These are phyloP conservation scores for Folsomia manolachei DNA, from an alignment of 2,888 invertebrate species.

Conservation along the genomic window DNA sequence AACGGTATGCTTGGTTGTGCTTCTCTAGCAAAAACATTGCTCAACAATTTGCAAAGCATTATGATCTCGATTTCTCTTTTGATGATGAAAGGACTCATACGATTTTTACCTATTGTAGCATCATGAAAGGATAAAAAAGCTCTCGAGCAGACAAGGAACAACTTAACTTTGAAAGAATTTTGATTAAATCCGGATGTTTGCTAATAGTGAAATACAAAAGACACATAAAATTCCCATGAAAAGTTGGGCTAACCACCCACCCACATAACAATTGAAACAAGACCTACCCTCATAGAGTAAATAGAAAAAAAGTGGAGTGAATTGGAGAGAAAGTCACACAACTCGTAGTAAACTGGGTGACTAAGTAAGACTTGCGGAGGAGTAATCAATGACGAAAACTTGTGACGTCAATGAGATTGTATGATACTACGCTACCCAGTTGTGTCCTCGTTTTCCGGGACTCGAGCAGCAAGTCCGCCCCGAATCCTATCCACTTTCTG, in stretches of 20 bases:
- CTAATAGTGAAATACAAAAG: neutral
- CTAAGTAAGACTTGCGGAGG: neutral
- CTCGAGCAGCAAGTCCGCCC: neutral
- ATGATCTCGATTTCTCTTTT: neutral
- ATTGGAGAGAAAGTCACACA: neutral
- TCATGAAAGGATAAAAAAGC: too few relatives aligned
- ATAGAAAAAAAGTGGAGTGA: neutral
- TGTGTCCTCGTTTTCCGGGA: neutral
- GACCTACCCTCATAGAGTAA: neutral
- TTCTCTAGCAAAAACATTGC: neutral
- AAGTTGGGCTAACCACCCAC: neutral
- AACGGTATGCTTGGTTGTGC: too few relatives aligned
- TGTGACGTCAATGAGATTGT: constrained; percentile 4
- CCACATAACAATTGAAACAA: neutral
- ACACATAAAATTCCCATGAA: neutral
- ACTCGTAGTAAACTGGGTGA: neutral
- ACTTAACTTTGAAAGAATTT: neutral
- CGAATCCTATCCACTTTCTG: neutral
- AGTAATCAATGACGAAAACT: constrained; percentile 18
- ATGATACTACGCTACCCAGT: neutral
- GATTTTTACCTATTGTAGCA: neutral
- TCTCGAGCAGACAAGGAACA: neutral
- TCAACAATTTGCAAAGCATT: neutral
- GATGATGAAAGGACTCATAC: too few relatives aligned
- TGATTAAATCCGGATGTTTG: neutral